These are phyloP conservation scores for Apodemia zela DNA, from an alignment of 2,888 invertebrate genomes.

Conservation along the genomic window DNA sequence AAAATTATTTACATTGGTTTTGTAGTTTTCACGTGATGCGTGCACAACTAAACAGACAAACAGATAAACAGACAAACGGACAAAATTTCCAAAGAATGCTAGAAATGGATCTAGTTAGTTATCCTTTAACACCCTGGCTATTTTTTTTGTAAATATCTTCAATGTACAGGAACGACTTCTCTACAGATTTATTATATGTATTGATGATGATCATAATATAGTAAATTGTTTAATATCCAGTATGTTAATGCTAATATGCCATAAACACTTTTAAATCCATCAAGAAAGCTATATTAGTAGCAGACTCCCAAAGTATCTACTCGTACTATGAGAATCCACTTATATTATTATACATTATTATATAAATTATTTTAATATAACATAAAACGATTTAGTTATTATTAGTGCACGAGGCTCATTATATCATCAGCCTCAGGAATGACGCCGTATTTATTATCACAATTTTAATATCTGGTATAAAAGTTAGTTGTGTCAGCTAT, in stretches of 20 bases:
- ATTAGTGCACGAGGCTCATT: not conserved
- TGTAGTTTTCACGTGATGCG: no score
- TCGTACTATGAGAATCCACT: not conserved
- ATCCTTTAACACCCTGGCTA: no score
- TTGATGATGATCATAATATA: no score
- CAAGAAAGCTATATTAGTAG: not conserved
- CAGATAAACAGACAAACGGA: no score
- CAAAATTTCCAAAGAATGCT: no score
- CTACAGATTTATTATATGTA: no score
- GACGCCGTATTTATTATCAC: not conserved
- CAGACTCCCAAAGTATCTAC: not conserved
- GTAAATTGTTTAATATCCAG: no score
- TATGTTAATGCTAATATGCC: not conserved
- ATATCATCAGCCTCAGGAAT: not conserved
- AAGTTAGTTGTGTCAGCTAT: not conserved
- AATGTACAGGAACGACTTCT: no score
- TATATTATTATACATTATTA: not conserved
- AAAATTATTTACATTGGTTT: no score
- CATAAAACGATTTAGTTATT: not conserved
- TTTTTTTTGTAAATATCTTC: no score
- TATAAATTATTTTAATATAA: not conserved
- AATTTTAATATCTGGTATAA: not conserved
- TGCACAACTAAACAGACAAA: no score
- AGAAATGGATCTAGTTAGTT: no score
- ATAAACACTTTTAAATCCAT: not conserved